Percentiles rank a stretch among this genome's conserved stretches.
Evolutionary conservation across 1,140 invertebrate genomes (phyloP).

Genomic region (Nasonia giraulti): DNA sequence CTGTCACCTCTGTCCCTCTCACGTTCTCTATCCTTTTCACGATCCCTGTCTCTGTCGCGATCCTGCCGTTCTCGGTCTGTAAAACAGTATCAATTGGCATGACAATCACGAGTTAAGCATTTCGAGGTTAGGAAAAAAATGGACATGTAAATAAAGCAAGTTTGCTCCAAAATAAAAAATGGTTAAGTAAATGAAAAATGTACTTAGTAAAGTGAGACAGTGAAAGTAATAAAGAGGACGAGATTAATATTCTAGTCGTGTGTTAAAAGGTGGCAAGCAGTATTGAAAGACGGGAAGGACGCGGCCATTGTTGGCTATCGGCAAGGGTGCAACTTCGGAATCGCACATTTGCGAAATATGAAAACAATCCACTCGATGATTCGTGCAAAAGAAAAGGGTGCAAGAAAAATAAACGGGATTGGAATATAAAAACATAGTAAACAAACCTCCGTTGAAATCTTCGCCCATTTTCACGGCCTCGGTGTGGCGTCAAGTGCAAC

Average conservation of each 20-base stretch:
- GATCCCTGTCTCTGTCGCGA: slow-evolving; percentile 64
- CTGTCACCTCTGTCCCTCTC: slow-evolving; percentile 56
- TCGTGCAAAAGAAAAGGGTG: neutral
- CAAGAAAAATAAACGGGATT: neutral
- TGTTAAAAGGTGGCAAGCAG: neutral
- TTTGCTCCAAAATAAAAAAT: no score
- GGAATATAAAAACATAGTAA: neutral
- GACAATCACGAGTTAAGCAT: neutral
- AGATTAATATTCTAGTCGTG: neutral
- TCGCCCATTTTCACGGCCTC: slow-evolving; percentile 65
- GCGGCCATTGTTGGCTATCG: slow-evolving; percentile 34
- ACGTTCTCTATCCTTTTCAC: slow-evolving; percentile 59
- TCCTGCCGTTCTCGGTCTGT: slow-evolving; percentile 66
- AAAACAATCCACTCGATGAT: neutral
- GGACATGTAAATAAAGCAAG: no score
- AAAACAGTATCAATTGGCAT: neutral
- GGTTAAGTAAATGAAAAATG: neutral
- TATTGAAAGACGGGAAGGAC: neutral
- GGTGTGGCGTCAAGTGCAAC: neutral
- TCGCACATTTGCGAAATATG: neutral
- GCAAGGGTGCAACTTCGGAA: neutral
- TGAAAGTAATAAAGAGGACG: neutral
- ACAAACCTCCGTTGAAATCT: slow-evolving; percentile 71
- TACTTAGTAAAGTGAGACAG: neutral
- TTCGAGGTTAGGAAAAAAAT: neutral